These are phyloP conservation scores for Heterodera filipjevi DNA, from an alignment of 2,888 invertebrate genomes.

Conservation along the genomic window DNA sequence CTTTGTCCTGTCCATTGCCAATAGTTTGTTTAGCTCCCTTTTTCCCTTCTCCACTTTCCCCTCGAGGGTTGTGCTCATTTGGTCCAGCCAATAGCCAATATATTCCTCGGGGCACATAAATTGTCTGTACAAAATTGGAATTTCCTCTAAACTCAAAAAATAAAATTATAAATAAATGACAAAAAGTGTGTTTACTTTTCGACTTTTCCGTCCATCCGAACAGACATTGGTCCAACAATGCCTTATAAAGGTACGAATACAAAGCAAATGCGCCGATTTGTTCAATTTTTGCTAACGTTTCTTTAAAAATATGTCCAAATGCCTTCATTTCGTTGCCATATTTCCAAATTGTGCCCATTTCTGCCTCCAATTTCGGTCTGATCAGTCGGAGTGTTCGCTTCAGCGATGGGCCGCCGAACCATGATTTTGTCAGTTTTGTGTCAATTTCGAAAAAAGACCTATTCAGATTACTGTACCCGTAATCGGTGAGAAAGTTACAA, in stretches of 20 bases:
- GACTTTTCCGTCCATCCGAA: not conserved
- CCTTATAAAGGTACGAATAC: not conserved
- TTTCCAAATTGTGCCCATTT: not conserved
- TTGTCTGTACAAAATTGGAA: constrained; percentile 1
- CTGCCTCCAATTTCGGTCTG: not conserved
- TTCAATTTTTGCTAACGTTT: not conserved
- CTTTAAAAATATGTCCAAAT: not conserved
- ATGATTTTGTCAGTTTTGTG: not conserved
- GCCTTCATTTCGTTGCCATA: not conserved
- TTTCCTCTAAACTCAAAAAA: not conserved
- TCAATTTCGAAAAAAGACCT: not conserved
- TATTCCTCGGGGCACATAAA: not conserved
- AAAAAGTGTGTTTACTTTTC: not conserved
- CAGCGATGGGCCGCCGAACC: not conserved
- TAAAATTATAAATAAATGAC: not conserved
- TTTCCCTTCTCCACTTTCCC: not conserved
- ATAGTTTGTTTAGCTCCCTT: not conserved
- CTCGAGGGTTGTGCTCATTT: not conserved
- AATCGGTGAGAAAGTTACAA: not conserved
- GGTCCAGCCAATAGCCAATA: not conserved
- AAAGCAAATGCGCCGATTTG: not conserved
- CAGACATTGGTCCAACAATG: not conserved
- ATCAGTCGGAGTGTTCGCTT: not conserved
- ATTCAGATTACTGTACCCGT: not conserved
- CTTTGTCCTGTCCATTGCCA: not conserved